Evolutionary conservation across 2,888 invertebrate species (phyloP).

Genomic region (Colostygia pectinataria): DNA sequence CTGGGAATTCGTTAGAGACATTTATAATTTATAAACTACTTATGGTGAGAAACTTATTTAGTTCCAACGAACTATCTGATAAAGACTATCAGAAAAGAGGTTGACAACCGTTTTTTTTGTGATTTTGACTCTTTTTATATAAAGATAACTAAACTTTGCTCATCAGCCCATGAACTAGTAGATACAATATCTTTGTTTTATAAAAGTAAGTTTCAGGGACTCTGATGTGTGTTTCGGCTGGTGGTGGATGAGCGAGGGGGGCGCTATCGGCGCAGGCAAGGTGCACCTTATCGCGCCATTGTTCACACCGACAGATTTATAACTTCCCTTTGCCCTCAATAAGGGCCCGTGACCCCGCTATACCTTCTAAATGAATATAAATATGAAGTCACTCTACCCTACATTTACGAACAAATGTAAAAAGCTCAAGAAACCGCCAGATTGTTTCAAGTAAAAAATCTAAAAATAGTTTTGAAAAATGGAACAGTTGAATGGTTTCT

Average conservation of each 20-base stretch:
- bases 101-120: too few species aligned
- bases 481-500: too few species aligned
- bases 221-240: constrained; percentile 37
- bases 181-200: too few species aligned
- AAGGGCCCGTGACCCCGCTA: constrained; percentile 76
- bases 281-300: constrained; percentile 80
- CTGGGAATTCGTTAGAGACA: constrained; percentile 22
- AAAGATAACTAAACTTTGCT: too few species aligned
- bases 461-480: too few species aligned
- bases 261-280: constrained; percentile 69
- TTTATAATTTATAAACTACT: constrained; percentile 1
- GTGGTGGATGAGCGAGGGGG: constrained; percentile 33
- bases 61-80: constrained; percentile 10
- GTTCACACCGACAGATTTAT: constrained; percentile 82
- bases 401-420: not conserved
- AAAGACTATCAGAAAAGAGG: too few species aligned
- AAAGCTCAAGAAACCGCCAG: not conserved
- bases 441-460: too few species aligned
- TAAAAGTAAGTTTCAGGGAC: not conserved
- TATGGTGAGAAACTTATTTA: constrained; percentile 11
- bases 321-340: constrained; percentile 82
- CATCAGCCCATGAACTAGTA: too few species aligned
- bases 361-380: constrained; percentile 45
- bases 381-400: constrained; percentile 8
- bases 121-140: too few species aligned